Base-by-base conservation (phyloP, 2,888 invertebrate species). In the Trypoxylon attenuatum region DNA sequence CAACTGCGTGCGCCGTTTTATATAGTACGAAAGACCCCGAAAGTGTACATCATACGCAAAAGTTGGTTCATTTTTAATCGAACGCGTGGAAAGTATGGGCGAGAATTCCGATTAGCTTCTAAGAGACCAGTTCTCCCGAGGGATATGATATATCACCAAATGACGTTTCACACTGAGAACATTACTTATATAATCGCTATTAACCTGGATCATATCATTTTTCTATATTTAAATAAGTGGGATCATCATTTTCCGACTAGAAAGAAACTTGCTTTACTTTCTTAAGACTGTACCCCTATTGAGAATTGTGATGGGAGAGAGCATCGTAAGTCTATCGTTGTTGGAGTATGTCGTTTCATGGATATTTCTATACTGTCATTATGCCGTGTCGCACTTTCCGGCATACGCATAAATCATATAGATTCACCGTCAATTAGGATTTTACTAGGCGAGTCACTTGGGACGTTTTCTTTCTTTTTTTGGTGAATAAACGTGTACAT, bases 371-470 rank as follows among this genome's bases (percentile, higher is more conserved):
- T 6, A 18, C 41, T 2, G 18, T 6, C 10, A 10, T 47, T 29
- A 47, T 27, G 10, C 29, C 29, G 18, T 8, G 8, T 10, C 22
- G 27, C 19, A 13, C 10, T n/a, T n/a, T n/a, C n/a, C n/a, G 23
- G 10, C 22, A 8, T 50, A 33, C 19, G 16, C 18, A 2, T 43
- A 22, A 43, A 50, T 19, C 13, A 22, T 46, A 60, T 41, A 65
- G 52, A 50, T 59, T 54, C 25, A 50, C 56, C 43, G 60, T 67
- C 67, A 67, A 67, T 67, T 60, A 60, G 50, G 22, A 56, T 19
- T 57, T 56, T 49, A 47, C 42, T 39, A 16, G 18, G 53, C 25
- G 18, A 41, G 50, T 43, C 27, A 33, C 6, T 15, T 22, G 39
- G 21, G 27, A 50, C 23, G 57, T 47, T 50, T 68, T 23, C 43